A percentile compares a stretch with the other conserved stretches of the same genome.
Conservation (phyloP, 30 jellyfish, hydroid and myxozoan species). For the Pelagia noctiluca region DNA sequence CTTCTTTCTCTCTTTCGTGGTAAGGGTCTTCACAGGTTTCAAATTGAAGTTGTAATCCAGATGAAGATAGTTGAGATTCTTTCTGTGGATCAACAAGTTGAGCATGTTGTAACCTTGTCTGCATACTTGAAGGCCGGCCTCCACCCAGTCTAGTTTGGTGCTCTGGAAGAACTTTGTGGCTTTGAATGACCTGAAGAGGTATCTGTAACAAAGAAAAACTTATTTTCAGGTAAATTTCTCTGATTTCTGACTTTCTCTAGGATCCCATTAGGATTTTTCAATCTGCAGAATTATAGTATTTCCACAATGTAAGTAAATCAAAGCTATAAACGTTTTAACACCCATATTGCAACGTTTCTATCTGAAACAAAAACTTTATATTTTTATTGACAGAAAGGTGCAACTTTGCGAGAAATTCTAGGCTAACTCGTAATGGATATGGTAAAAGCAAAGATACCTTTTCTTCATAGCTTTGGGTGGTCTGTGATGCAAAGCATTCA, state of each 20-base stretch:
- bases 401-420: too few species aligned
- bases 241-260: too few species aligned
- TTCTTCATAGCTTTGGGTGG: slow-evolving; percentile 99
- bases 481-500: slow-evolving; percentile 98
- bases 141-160: slow-evolving; percentile 99
- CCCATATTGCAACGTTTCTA: too few species aligned
- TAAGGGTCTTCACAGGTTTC: slow-evolving; percentile 98
- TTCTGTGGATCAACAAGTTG: slow-evolving; percentile 95
- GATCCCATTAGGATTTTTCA: too few species aligned
- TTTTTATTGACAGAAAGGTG: too few species aligned
- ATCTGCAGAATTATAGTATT: too few species aligned
- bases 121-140: slow-evolving; percentile 99
- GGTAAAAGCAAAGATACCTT: too few species aligned
- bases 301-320: too few species aligned
- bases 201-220: slow-evolving; percentile 27
- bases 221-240: too few species aligned
- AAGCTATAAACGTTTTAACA: too few species aligned
- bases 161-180: slow-evolving; percentile 98
- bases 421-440: too few species aligned
- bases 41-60: slow-evolving; percentile 97
- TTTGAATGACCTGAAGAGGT: slow-evolving; percentile 97
- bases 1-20: slow-evolving; percentile 99
- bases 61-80: slow-evolving; percentile 96
- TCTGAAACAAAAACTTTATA: too few species aligned
- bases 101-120: slow-evolving; percentile 99